A percentile compares a stretch with the other conserved stretches of the same genome.
These are phyloP conservation scores for Ophion slaviceki DNA, from an alignment of 2,888 invertebrate genomes.

Conservation along the genomic window DNA sequence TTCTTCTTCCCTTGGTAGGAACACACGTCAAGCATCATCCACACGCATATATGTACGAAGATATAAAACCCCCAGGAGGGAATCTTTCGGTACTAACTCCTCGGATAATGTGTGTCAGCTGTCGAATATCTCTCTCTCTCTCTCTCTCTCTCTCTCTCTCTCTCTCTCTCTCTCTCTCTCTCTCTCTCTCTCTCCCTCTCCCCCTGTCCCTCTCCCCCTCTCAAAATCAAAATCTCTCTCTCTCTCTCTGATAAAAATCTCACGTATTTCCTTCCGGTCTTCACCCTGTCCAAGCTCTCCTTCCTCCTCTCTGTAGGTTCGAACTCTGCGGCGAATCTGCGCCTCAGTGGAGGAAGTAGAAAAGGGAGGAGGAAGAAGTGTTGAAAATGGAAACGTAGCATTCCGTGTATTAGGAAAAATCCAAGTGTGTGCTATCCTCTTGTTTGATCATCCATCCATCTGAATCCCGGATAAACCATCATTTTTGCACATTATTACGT, in stretches of 20 bases:
- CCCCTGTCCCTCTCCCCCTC: no score
- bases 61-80: conserved; percentile 64
- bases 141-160: not conserved
- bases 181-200: no score
- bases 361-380: not conserved
- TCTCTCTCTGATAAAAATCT: conserved; percentile 37
- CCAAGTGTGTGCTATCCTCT: conserved; percentile 2
- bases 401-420: not conserved
- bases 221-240: no score
- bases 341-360: not conserved
- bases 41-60: not conserved
- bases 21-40: conserved; percentile 35
- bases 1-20: conserved; percentile 47
- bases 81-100: conserved; percentile 70
- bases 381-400: not conserved
- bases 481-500: conserved; percentile 50
- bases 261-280: conserved; percentile 59
- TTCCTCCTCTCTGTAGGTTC: conserved; percentile 16
- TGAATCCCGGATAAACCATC: conserved; percentile 49
- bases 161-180: no score
- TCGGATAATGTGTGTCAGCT: conserved; percentile 75
- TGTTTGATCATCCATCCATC: conserved; percentile 13
- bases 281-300: conserved; percentile 14
- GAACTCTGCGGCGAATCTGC: conserved; percentile 29
- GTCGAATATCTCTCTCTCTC: conserved; percentile 66